These are phyloP conservation scores for Pentamera pediparva DNA, from an alignment of 53 echinoderm and acorn worm species.

Conservation along the genomic window DNA sequence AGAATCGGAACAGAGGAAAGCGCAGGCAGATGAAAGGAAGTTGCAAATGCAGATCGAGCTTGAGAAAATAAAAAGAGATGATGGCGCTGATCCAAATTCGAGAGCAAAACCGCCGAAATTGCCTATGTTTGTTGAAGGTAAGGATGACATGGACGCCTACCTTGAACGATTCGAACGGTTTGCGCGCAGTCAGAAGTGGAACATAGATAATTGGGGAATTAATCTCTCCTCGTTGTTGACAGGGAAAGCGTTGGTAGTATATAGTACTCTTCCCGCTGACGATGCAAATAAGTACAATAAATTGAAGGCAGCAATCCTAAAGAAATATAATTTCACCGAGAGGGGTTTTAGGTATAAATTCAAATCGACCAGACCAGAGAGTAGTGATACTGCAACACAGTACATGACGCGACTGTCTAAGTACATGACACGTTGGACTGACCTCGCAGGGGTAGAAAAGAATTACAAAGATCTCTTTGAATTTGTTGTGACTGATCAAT, in stretches of 20 bases:
- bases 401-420: slow-evolving; percentile 20
- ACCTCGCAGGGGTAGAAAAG: slow-evolving; percentile 6
- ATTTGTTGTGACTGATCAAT: slow-evolving; percentile 17
- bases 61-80: not conserved
- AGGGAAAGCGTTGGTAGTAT: slow-evolving; percentile 25
- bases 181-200: slow-evolving; percentile 5
- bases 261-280: slow-evolving; percentile 7
- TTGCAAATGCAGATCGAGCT: not conserved
- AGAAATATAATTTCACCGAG: slow-evolving; percentile 20
- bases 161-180: slow-evolving; percentile 19
- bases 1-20: too few relatives aligned
- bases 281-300: slow-evolving; percentile 25
- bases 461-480: not conserved
- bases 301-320: slow-evolving; percentile 11
- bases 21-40: not conserved
- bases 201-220: not conserved
- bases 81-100: not conserved
- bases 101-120: not conserved
- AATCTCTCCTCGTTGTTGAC: not conserved
- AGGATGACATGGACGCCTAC: slow-evolving; percentile 32
- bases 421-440: slow-evolving; percentile 27
- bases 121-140: slow-evolving; percentile 4
- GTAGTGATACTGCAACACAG: slow-evolving; percentile 3
- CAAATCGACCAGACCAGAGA: slow-evolving; percentile 25
- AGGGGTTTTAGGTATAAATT: slow-evolving; percentile 33